These are phyloP conservation scores for Liposcelis brunnea DNA, from an alignment of 2,888 invertebrate genomes.

Conservation along the genomic window DNA sequence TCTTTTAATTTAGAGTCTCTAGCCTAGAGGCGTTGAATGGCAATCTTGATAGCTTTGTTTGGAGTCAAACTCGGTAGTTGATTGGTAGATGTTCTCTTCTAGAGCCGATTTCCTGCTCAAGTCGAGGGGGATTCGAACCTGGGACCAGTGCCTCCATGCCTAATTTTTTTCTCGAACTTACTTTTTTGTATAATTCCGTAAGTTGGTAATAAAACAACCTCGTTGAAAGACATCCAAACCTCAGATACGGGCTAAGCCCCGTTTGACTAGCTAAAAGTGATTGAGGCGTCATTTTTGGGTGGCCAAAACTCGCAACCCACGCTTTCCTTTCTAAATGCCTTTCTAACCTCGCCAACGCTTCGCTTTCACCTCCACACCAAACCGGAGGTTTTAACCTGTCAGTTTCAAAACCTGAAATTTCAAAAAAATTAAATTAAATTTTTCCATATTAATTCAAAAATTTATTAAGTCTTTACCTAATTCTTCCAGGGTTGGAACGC, in stretches of 20 bases:
- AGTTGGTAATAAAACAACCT: slow-evolving; percentile 70
- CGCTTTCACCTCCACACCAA: slow-evolving; percentile 67
- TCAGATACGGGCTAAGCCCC: slow-evolving; percentile 66
- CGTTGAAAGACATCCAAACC: slow-evolving; percentile 73
- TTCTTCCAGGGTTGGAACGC: slow-evolving; percentile 72
- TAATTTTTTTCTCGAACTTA: slow-evolving; percentile 18
- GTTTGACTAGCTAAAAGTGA: slow-evolving; percentile 68
- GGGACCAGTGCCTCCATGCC: too few species aligned
- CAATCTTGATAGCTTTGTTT: too few species aligned
- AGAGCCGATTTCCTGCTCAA: too few species aligned
- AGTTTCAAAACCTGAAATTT: slow-evolving; percentile 50
- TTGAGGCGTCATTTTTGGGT: slow-evolving; percentile 78
- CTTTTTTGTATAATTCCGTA: slow-evolving; percentile 42
- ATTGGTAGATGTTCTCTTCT: too few species aligned
- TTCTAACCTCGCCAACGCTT: slow-evolving; percentile 38
- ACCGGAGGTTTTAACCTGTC: slow-evolving; percentile 49
- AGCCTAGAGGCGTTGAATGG: too few species aligned
- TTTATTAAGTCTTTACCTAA: slow-evolving; percentile 36
- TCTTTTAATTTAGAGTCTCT: too few species aligned
- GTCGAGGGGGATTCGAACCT: too few species aligned
- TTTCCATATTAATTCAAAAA: slow-evolving; percentile 1
- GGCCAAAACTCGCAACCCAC: slow-evolving; percentile 78
- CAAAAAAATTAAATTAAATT: slow-evolving; percentile 5
- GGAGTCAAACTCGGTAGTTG: too few species aligned
- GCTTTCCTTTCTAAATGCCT: slow-evolving; percentile 67